Evolutionary conservation across 2,113 vertebrate genomes (phyloP).

Genomic region (Cercocebus atys): DNA sequence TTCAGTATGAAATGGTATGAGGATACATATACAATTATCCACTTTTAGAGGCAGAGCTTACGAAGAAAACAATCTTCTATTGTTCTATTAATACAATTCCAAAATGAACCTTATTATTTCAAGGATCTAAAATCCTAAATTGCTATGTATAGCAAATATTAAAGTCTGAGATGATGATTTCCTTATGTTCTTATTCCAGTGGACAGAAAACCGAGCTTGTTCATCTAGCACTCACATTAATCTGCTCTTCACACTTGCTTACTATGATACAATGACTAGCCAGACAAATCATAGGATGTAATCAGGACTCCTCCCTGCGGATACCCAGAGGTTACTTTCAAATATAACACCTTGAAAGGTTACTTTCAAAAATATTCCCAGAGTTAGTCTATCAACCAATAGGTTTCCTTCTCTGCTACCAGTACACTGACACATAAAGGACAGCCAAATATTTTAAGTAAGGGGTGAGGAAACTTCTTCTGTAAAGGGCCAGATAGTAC

Average conservation of each 20-base stretch:
- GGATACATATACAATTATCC: not conserved
- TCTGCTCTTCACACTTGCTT: not conserved
- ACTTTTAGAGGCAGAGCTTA: not conserved
- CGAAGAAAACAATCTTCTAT: not conserved
- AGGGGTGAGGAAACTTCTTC: not conserved
- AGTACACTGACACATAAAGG: not conserved
- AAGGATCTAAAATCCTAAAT: not conserved
- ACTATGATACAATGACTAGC: not conserved
- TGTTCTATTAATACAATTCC: not conserved
- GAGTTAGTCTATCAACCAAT: not conserved
- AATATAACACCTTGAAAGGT: no score
- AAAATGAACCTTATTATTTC: not conserved
- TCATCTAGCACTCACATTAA: not conserved
- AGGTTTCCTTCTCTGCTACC: not conserved
- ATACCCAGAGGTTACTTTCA: not conserved
- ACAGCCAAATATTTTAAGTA: not conserved
- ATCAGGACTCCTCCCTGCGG: not conserved
- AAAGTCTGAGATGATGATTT: not conserved
- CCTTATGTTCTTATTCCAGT: not conserved
- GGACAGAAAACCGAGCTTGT: not conserved
- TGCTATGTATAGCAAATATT: not conserved
- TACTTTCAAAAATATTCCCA: not conserved
- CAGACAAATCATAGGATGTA: not conserved
- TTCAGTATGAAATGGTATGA: not conserved
- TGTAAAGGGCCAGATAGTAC: not conserved